Base-by-base conservation (phyloP, 2,888 invertebrate species). In the Galerucella calmariensis region DNA sequence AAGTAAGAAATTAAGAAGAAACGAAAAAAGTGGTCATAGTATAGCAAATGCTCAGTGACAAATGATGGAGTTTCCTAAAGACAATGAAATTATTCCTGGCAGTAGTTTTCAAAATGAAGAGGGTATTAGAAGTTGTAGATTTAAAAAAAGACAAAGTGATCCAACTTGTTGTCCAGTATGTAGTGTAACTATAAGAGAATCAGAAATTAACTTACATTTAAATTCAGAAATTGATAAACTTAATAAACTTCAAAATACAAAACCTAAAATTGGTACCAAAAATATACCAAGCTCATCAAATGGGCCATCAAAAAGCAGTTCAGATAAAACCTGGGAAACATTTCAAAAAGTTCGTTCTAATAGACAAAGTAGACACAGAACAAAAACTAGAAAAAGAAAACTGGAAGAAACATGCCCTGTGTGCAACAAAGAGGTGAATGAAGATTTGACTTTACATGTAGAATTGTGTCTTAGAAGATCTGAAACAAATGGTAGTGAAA, bases 151-250 rank as follows among this genome's bases (percentile, higher is more conserved):
- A 86, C 91, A 91, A 74, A 86, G 90, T 9, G 94, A 94, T 83
- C 90, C 93, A 14, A 90, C 91, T n/a, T 94, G 91, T 85, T 97
- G 97, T 86, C 97, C 97, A 0, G 94, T 95, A 1, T 97, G 97
- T 86, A 94, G 96, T 77, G 92, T 94, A 76, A 95, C 96, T 2
- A 90, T 97, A 61, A 89, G 96, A 66, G 91, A 92, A 2, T 92
- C 93, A 1, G 97, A 97, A 86, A 89, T 97, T n/a, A 95, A 95
- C 80, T 89, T 92, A 41, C 97, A 97, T 88, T 92, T 95, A 79
- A 88, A 91, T 66, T 90, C 94, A 76, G 97, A 97, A 88, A 89
- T 97, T 78, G 94, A 94, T 77, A 92, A 92, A 80, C 88, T 95
- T 67, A 88, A 89, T 82, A 92, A 91, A 85, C 84, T 92, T 67